A percentile compares a stretch with the other conserved stretches of the same genome.
phyloP scores from a whole-genome alignment of 2,888 invertebrate species.

The Drosophila nr. perissopoda region DNA sequence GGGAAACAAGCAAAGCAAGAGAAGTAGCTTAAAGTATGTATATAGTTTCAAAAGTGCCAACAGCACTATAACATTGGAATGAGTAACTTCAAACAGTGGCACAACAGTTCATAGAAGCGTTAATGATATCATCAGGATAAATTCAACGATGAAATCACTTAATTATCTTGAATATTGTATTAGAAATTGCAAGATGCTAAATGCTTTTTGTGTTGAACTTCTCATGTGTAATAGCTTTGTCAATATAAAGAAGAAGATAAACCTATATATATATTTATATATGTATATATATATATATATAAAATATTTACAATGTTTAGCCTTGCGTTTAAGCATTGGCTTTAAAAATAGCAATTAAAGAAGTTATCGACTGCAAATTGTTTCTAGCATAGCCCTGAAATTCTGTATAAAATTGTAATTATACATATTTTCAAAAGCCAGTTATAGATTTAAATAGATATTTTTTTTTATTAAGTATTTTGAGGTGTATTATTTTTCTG shows the following conservation, averaged over 20 bases:
- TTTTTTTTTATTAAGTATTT: not conserved
- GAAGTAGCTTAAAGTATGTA: constrained; percentile 39
- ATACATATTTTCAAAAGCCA: not conserved
- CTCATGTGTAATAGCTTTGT: not conserved
- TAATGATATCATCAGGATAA: not conserved
- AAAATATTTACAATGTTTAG: not conserved
- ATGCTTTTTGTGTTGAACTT: not conserved
- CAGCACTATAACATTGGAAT: constrained; percentile 35
- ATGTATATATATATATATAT: not conserved
- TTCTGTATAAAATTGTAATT: not conserved
- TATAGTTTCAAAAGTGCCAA: constrained; percentile 56
- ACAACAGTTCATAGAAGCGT: not conserved
- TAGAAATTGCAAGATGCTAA: not conserved
- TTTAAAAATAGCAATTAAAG: not conserved
- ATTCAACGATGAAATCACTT: not conserved
- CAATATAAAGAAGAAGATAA: not conserved
- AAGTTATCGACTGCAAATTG: not conserved
- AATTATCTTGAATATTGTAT: not conserved
- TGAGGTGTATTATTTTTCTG: not conserved
- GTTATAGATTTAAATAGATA: not conserved
- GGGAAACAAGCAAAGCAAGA: constrained; percentile 55
- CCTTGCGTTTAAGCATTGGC: not conserved
- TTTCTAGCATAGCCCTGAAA: not conserved
- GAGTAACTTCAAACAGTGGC: constrained; percentile 32
- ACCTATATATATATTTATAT: too few relatives aligned